Percentiles rank a stretch among this genome's conserved stretches.
Conservation (phyloP, 2,113 vertebrate genomes). For the Athene cunicularia region DNA sequence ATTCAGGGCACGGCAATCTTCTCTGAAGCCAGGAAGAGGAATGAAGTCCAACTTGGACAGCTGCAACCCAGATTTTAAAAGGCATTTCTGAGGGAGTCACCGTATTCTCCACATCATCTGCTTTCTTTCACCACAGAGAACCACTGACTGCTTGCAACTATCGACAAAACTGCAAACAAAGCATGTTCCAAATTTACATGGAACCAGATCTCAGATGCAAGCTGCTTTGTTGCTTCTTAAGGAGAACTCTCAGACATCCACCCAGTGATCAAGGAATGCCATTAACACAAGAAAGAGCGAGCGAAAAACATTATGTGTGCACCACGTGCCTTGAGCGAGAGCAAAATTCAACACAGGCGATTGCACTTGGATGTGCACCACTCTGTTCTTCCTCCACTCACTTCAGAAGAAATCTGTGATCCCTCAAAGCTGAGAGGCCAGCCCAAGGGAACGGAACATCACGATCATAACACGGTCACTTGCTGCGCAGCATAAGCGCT, state of each 20-base stretch:
- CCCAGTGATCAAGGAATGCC: not conserved
- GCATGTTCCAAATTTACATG: not conserved
- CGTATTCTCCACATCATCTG: not conserved
- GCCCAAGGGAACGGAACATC: not conserved
- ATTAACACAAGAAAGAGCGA: not conserved
- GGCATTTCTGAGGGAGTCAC: not conserved
- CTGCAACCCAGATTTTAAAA: not conserved
- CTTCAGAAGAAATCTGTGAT: not conserved
- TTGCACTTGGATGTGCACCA: not conserved
- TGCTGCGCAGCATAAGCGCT: not conserved
- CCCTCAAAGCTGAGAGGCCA: not conserved
- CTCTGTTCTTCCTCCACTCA: not conserved
- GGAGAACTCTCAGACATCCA: not conserved
- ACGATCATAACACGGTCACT: accelerated
- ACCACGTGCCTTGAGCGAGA: not conserved
- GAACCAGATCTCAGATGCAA: not conserved
- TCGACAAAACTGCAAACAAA: not conserved
- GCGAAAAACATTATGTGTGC: not conserved
- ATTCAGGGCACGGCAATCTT: not conserved
- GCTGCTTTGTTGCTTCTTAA: not conserved
- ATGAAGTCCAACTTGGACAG: not conserved
- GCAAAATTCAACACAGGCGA: not conserved
- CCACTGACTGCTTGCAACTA: not conserved
- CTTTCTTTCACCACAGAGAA: not conserved
- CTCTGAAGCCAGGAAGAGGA: not conserved